Percentiles rank a stretch among this genome's conserved stretches.
These are phyloP conservation scores for Baccha elongata DNA, from an alignment of 2,888 invertebrate genomes.

Conservation along the genomic window DNA sequence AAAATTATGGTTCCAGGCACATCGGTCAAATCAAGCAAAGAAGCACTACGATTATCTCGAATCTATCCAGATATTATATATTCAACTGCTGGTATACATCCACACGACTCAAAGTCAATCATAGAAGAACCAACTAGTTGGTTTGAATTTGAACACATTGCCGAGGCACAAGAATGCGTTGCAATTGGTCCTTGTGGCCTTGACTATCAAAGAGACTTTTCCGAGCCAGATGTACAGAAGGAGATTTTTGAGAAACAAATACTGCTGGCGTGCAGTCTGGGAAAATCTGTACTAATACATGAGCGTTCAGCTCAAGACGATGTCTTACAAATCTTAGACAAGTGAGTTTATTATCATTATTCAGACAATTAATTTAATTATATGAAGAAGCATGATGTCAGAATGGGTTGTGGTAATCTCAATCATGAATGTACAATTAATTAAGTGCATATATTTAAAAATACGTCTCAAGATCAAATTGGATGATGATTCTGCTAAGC, in stretches of 20 bases:
- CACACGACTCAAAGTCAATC: slow-evolving; percentile 95
- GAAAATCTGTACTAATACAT: slow-evolving; percentile 94
- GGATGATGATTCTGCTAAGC: background rate
- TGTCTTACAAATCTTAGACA: slow-evolving; percentile 87
- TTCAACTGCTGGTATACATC: slow-evolving; percentile 96
- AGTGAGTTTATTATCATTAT: slow-evolving; percentile 80
- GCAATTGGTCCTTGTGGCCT: slow-evolving; percentile 97
- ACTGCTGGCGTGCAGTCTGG: slow-evolving; percentile 91
- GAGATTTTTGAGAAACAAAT: slow-evolving; percentile 94
- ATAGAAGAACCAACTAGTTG: slow-evolving; percentile 88
- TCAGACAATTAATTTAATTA: slow-evolving; percentile 34
- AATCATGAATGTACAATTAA: slow-evolving; percentile 8
- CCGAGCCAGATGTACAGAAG: slow-evolving; percentile 93
- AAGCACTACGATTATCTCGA: slow-evolving; percentile 93
- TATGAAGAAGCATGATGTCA: slow-evolving; percentile 52
- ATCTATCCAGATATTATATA: slow-evolving; percentile 95
- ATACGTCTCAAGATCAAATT: slow-evolving; percentile 31
- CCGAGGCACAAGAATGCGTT: slow-evolving; percentile 93
- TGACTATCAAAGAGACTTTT: slow-evolving; percentile 97
- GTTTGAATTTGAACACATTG: slow-evolving; percentile 90
- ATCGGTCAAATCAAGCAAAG: slow-evolving; percentile 94
- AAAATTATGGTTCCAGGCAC: slow-evolving; percentile 97
- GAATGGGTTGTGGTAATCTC: slow-evolving; percentile 31
- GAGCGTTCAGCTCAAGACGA: slow-evolving; percentile 96
- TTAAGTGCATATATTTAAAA: slow-evolving; percentile 21